Conservation (phyloP, 92 coral and sea anemone species). For the Actinernus sp. region DNA sequence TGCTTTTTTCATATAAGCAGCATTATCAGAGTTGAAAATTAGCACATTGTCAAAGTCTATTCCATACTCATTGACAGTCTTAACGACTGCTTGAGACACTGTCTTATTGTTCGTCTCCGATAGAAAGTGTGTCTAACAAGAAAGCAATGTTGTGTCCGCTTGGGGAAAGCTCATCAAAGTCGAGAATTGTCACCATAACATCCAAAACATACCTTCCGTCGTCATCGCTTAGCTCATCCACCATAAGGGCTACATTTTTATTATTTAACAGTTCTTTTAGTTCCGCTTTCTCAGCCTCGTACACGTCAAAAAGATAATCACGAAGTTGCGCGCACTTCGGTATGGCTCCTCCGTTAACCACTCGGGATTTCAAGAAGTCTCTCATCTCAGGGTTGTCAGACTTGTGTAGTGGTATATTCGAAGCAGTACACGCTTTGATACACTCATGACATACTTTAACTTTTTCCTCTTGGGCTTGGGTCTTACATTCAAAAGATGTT, state of each 20-base stretch:
- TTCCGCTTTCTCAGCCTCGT: slow-evolving; percentile 39
- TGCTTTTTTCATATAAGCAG: too few species aligned
- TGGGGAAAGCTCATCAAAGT: too few species aligned
- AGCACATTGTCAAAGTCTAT: too few species aligned
- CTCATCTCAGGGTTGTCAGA: slow-evolving; percentile 46
- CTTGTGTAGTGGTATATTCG: slow-evolving; percentile 66
- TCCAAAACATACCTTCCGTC: slow-evolving; percentile 64
- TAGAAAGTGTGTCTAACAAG: too few species aligned
- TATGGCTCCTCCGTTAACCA: slow-evolving; percentile 61
- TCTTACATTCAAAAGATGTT: slow-evolving; percentile 25
- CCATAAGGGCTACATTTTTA: slow-evolving; percentile 53
- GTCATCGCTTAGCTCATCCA: slow-evolving; percentile 57
- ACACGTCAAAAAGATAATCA: slow-evolving; percentile 62
- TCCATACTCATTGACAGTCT: too few species aligned
- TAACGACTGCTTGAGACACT: too few species aligned
- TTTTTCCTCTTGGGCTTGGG: slow-evolving; percentile 26
- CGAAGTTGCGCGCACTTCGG: slow-evolving; percentile 56
- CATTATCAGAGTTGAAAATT: too few species aligned
- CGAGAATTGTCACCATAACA: slow-evolving; percentile 53
- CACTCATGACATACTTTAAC: slow-evolving; percentile 62
- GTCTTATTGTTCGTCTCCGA: too few species aligned
- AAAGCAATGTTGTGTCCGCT: too few species aligned
- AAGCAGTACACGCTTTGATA: slow-evolving; percentile 54
- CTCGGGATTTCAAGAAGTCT: slow-evolving; percentile 30
- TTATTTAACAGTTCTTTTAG: slow-evolving; percentile 21